phyloP scores from a whole-genome alignment of 2,888 invertebrate genomes.

The Hydropsyche betteni region DNA sequence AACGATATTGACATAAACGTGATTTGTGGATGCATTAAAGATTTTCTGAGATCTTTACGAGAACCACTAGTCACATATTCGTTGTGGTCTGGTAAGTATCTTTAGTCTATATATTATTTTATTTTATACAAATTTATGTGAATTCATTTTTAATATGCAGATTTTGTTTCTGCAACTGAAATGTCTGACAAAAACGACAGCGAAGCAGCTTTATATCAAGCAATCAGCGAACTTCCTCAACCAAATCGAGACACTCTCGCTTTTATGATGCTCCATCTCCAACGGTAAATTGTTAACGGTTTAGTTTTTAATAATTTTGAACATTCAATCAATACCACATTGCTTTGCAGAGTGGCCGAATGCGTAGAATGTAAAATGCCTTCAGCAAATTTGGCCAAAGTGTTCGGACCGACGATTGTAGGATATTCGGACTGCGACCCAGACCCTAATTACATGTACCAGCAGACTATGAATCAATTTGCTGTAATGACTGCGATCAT shows the following conservation, averaged over 20 bases:
- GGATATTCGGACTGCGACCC: constrained; percentile 85
- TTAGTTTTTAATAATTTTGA: background rate
- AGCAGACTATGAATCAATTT: constrained; percentile 80
- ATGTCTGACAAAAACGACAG: constrained; percentile 68
- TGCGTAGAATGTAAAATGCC: constrained; percentile 92
- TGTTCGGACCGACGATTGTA: constrained; percentile 94
- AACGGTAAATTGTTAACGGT: constrained; percentile 65
- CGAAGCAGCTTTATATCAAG: constrained; percentile 73
- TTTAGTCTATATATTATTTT: background rate
- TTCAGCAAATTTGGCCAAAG: constrained; percentile 83
- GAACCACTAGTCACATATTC: constrained; percentile 89
- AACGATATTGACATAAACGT: constrained; percentile 81
- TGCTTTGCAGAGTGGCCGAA: constrained; percentile 74
- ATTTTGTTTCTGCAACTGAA: constrained; percentile 78
- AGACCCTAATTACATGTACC: constrained; percentile 75
- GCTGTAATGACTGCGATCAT: constrained; percentile 62
- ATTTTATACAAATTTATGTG: background rate
- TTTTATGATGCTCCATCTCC: constrained; percentile 89
- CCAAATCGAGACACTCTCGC: constrained; percentile 96
- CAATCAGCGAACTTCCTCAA: constrained; percentile 85
- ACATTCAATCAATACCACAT: no score
- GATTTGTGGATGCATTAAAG: constrained; percentile 93
- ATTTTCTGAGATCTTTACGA: constrained; percentile 86
- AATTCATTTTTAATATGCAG: constrained; percentile 54
- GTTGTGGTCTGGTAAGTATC: constrained; percentile 76